phyloP scores from a whole-genome alignment of 1,140 invertebrate species.

The Macrosteles quadrilineatus region DNA sequence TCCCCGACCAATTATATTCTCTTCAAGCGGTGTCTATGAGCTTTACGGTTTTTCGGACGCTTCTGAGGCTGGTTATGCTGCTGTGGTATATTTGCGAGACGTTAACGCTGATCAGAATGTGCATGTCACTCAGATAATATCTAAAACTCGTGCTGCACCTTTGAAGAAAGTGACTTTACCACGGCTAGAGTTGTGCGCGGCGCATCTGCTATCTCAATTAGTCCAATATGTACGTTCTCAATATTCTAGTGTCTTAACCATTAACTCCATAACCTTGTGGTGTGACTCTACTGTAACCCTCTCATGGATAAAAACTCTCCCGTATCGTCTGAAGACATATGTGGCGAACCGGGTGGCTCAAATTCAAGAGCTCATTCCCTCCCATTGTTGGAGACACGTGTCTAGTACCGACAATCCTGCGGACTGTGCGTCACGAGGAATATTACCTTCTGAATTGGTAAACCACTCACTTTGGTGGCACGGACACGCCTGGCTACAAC shows the following conservation, averaged over 20 bases:
- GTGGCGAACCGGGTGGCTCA: not conserved
- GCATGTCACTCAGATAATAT: not conserved
- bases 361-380: not conserved
- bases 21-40: not conserved
- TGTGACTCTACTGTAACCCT: not conserved
- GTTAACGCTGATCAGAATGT: not conserved
- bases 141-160: not conserved
- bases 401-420: conserved; percentile 41
- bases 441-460: conserved; percentile 13
- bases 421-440: conserved; percentile 42
- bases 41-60: not conserved
- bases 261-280: not conserved
- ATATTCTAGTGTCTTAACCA: not conserved
- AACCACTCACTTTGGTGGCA: conserved; percentile 32
- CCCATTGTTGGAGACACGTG: conserved; percentile 31
- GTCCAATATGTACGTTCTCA: not conserved
- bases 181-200: not conserved
- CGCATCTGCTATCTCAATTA: not conserved
- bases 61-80: not conserved
- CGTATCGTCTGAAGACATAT: not conserved
- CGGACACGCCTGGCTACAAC: conserved; percentile 16
- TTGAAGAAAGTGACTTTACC: not conserved
- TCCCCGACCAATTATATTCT: not conserved
- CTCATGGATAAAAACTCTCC: not conserved
- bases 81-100: not conserved